Base-by-base conservation (phyloP, 2,797 vertebrate species). In the Spondyliosoma cantharus region DNA sequence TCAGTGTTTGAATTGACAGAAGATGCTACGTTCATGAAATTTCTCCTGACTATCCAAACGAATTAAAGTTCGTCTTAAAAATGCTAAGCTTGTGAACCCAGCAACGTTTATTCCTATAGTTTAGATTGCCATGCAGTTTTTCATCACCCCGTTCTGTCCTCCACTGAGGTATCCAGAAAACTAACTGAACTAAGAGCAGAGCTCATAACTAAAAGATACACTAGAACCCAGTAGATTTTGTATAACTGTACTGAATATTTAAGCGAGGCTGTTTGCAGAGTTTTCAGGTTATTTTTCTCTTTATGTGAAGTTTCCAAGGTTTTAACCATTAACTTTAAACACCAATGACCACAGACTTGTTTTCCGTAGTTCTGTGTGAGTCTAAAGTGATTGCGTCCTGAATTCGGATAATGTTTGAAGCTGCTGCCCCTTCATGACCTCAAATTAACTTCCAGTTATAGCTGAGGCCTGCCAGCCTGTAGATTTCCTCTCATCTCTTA, bases 401-500 rank as follows among this genome's bases (percentile, higher is more conserved):
- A 73, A 71, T 53, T 48, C 46, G 12, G 27, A 65, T 60, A 46
- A 52, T 68, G 54, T 86, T 71, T 81, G 62, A 74, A 80, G 63
- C 32, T 9, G 1, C 20, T 74, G 71, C 58, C 66, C 75, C 15
- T 53, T 74, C 24, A 24, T 76, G 67, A 82, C 85, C 73, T 80
- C 22, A 59, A 57, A 83, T 89, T 76, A 90, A 78, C 71, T 76
- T 83, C 43, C 66, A 83, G 65, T 90, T 79, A 57, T 29, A 70
- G 61, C 64, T 54, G 45, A 71, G 62, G 24, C 62, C 64, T 70
- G 74, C 74, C 83, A 85, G 75, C 66, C 78, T 81, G 54, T 75
- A 68, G 22, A 61, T 80, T 66, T 75, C 48, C 61, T 90, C 72
- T 84, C 72, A 77, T 89, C 81, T 91, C 54, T 85, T 77, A 76